Evolutionary conservation across 2,113 vertebrate genomes (phyloP).

Genomic region (Scortum barcoo): DNA sequence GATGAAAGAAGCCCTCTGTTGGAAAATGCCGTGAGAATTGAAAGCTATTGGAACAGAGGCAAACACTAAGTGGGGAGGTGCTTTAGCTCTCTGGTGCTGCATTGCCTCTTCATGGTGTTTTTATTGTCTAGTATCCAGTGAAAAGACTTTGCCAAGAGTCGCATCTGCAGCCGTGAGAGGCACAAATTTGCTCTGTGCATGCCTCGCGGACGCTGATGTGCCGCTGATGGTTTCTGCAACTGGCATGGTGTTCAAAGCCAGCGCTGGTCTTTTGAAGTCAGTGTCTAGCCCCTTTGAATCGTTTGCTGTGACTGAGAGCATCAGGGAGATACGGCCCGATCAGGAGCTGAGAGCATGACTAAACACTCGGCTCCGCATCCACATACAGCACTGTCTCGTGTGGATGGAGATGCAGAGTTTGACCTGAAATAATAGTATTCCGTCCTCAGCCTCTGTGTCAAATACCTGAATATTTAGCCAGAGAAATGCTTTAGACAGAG

Average conservation of each 20-base stretch:
- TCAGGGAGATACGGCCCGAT: constrained; percentile 59
- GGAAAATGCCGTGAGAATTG: constrained; percentile 12
- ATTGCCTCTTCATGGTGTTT: constrained; percentile 43
- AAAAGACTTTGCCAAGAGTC: constrained; percentile 55
- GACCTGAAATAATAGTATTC: constrained; percentile 28
- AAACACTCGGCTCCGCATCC: constrained; percentile 43
- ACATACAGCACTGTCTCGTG: constrained; percentile 2
- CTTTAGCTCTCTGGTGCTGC: constrained; percentile 19
- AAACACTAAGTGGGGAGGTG: constrained; percentile 27
- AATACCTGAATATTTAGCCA: constrained; percentile 45
- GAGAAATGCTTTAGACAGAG: constrained; percentile 38
- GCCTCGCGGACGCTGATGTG: constrained; percentile 69
- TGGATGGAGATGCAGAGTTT: constrained; percentile 36
- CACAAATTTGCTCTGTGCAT: constrained; percentile 48
- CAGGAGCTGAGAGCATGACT: constrained; percentile 55
- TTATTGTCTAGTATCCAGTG: constrained; percentile 56
- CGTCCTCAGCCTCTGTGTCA: constrained; percentile 27
- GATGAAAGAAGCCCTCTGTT: constrained; percentile 22
- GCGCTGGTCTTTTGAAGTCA: constrained; percentile 72
- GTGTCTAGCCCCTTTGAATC: constrained; percentile 65
- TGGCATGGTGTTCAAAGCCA: constrained; percentile 78
- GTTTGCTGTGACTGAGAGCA: constrained; percentile 59
- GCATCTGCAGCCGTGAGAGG: constrained; percentile 55
- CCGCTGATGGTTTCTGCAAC: constrained; percentile 65
- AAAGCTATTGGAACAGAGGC: constrained; percentile 20